phyloP scores from a whole-genome alignment of 1,140 invertebrate genomes.

The Hesperophylax magnus region DNA sequence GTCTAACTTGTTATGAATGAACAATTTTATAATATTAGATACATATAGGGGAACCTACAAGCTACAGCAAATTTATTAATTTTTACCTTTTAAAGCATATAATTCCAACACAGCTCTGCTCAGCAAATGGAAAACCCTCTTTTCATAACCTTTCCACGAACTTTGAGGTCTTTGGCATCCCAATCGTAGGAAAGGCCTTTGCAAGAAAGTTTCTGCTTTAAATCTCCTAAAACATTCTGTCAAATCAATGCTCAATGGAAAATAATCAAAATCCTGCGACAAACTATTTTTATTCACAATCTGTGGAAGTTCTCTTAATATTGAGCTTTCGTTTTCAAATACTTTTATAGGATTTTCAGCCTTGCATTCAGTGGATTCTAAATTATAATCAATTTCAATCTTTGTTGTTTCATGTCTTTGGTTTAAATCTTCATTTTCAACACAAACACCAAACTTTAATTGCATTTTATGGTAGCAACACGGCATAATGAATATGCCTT shows the following conservation, averaged over 20 bases:
- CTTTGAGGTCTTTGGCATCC: slow-evolving; percentile 40
- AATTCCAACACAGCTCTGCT: slow-evolving; percentile 51
- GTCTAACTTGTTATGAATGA: too few species aligned
- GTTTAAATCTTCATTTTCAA: not conserved
- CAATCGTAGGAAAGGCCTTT: slow-evolving; percentile 51
- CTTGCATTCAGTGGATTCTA: not conserved
- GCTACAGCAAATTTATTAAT: not conserved
- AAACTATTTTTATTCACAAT: not conserved
- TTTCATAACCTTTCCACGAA: slow-evolving; percentile 20
- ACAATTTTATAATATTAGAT: not conserved
- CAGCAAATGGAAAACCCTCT: slow-evolving; percentile 46
- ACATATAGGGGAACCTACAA: not conserved
- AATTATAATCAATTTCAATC: not conserved
- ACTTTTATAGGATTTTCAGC: not conserved
- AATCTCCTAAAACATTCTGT: slow-evolving; percentile 6
- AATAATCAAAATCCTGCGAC: slow-evolving; percentile 36
- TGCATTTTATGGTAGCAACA: slow-evolving; percentile 90
- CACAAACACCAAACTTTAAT: not conserved
- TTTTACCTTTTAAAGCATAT: slow-evolving; percentile 45
- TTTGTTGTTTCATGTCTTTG: not conserved
- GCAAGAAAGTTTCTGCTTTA: slow-evolving; percentile 35
- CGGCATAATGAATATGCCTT: slow-evolving; percentile 79
- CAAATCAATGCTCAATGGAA: slow-evolving; percentile 46
- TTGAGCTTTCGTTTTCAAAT: not conserved
- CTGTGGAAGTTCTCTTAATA: not conserved